Conservation (phyloP, 2,113 vertebrate genomes). For the Heterochromis multidens region DNA sequence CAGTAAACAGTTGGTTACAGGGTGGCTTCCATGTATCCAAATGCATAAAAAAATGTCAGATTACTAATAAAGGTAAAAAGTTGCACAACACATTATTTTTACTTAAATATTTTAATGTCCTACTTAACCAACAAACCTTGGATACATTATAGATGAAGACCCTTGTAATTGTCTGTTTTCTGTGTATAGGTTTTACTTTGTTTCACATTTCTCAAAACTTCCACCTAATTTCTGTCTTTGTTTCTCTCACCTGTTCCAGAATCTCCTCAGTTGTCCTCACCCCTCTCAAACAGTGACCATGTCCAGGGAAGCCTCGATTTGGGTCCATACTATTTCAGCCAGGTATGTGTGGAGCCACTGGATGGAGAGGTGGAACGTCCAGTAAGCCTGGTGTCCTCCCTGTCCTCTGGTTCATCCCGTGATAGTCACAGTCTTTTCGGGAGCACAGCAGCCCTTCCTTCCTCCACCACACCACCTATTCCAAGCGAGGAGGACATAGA, state of each 20-base stretch:
- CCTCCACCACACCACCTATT: slow-evolving; percentile 46
- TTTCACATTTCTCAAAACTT: background rate
- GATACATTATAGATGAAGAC: background rate
- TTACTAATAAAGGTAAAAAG: background rate
- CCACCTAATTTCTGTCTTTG: background rate
- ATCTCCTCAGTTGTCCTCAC: slow-evolving; percentile 74
- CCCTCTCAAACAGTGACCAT: slow-evolving; percentile 73
- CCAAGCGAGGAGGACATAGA: slow-evolving; percentile 63
- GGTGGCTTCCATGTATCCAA: background rate
- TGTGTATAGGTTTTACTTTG: fast-evolving
- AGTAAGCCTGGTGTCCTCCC: slow-evolving; percentile 73
- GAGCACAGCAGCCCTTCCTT: slow-evolving; percentile 58
- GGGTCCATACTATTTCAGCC: slow-evolving; percentile 59
- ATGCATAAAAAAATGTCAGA: background rate
- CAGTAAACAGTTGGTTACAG: background rate
- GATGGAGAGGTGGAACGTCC: slow-evolving; percentile 78
- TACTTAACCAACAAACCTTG: background rate
- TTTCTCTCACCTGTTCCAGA: slow-evolving; percentile 61
- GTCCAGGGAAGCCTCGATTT: slow-evolving; percentile 66
- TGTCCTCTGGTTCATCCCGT: slow-evolving; percentile 80
- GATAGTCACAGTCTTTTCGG: slow-evolving; percentile 77
- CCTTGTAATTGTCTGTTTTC: background rate
- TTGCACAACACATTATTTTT: background rate
- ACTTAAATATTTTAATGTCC: background rate
- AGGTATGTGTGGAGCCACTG: slow-evolving; percentile 57